Conservation (phyloP, 1,140 invertebrate genomes). For the Cyclina sinensis region DNA sequence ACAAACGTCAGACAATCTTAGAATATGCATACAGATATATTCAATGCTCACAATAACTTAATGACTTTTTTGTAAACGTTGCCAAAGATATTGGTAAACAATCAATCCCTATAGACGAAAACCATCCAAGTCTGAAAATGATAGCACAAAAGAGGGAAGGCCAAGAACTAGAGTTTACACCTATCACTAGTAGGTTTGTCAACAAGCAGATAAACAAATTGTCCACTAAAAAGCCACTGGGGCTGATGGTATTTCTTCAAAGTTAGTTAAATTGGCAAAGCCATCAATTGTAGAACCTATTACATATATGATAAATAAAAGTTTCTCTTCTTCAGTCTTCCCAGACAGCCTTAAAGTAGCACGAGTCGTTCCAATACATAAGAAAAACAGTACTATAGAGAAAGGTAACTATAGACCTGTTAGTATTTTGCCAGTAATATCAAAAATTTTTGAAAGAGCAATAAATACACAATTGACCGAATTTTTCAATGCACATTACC, state of each 20-base stretch:
- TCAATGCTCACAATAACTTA: too few relatives aligned
- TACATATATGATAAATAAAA: background rate
- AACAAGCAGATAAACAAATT: too few relatives aligned
- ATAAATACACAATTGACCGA: conserved; percentile 41
- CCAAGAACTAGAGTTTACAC: too few relatives aligned
- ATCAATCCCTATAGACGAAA: too few relatives aligned
- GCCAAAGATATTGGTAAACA: too few relatives aligned
- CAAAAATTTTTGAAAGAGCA: conserved; percentile 60
- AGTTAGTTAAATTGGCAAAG: background rate
- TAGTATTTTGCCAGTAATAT: conserved; percentile 23
- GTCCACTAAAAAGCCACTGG: conserved; percentile 57
- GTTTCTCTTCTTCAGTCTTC: background rate
- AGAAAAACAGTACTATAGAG: conserved; percentile 24
- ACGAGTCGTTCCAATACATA: conserved; percentile 26
- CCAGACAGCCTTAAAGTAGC: conserved; percentile 20
- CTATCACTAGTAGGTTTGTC: too few relatives aligned
- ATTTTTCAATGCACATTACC: background rate
- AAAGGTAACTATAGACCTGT: conserved; percentile 42
- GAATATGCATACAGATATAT: too few relatives aligned
- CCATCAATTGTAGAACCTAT: too few relatives aligned
- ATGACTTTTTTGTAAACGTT: too few relatives aligned
- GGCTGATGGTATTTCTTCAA: conserved; percentile 4
- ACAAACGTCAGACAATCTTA: too few relatives aligned
- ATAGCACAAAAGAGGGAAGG: too few relatives aligned
- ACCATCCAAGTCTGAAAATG: too few relatives aligned